These are phyloP conservation scores for Anguilla pacifica DNA, from an alignment of 2,797 vertebrate species.

Conservation along the genomic window DNA sequence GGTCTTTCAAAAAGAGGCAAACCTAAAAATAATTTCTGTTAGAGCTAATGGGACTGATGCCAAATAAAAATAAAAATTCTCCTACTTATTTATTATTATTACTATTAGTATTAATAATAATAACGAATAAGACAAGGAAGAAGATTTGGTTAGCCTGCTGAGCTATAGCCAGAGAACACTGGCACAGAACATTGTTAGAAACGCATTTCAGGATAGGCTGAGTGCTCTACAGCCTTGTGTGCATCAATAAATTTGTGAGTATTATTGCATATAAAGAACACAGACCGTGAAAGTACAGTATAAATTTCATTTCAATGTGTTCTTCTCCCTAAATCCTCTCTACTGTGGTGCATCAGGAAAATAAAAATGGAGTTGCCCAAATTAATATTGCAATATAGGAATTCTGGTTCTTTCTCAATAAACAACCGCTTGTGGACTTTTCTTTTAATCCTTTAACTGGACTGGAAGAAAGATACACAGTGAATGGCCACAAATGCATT, in stretches of 20 bases:
- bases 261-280: background rate
- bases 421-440: background rate
- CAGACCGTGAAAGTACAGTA: background rate
- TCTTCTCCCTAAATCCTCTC: background rate
- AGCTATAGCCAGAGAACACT: background rate
- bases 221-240: background rate
- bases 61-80: background rate
- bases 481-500: background rate
- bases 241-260: background rate
- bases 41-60: background rate
- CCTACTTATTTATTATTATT: background rate
- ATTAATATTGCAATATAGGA: background rate
- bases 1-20: background rate
- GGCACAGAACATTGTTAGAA: background rate
- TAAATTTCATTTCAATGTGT: background rate
- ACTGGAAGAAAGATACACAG: background rate
- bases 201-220: background rate
- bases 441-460: background rate
- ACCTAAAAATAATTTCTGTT: background rate
- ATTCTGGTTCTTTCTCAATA: background rate
- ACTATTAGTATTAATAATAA: background rate
- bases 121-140: background rate
- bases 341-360: background rate
- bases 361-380: background rate
- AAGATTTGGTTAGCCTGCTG: background rate